Evolutionary conservation across 2,888 invertebrate genomes (phyloP).

Genomic region (Dorcus parallelipipedus): DNA sequence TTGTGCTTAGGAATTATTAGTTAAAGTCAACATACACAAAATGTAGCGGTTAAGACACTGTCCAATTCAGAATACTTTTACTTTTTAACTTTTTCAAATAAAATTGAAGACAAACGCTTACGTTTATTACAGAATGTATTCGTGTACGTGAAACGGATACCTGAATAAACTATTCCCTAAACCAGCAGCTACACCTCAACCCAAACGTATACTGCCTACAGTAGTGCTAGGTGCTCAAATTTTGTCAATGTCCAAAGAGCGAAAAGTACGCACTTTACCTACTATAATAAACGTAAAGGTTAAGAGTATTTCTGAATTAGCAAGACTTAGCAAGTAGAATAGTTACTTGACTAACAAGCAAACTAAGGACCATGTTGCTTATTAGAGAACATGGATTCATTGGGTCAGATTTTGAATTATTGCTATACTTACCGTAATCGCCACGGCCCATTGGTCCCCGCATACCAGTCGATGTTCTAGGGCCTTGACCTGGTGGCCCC

Average conservation of each 20-base stretch:
- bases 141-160: not conserved
- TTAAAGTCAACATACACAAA: conserved; percentile 13
- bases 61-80: conserved; percentile 1
- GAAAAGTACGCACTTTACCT: conserved; percentile 1
- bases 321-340: conserved; percentile 38
- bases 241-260: too few relatives aligned
- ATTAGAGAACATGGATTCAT: conserved; percentile 11
- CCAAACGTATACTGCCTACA: not conserved
- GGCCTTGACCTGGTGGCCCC: conserved; percentile 48
- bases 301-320: conserved; percentile 20
- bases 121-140: not conserved
- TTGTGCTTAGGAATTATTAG: conserved; percentile 2
- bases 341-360: conserved; percentile 47
- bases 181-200: conserved; percentile 13
- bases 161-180: not conserved
- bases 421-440: conserved; percentile 79
- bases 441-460: conserved; percentile 77
- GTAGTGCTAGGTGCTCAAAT: too few relatives aligned
- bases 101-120: not conserved
- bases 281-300: conserved; percentile 5
- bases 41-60: conserved; percentile 8
- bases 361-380: conserved; percentile 29
- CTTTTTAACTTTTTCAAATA: too few relatives aligned
- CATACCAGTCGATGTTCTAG: conserved; percentile 54
- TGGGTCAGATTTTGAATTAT: not conserved